phyloP scores from a whole-genome alignment of 2,113 vertebrate genomes.

The Ammospiza nelsoni region DNA sequence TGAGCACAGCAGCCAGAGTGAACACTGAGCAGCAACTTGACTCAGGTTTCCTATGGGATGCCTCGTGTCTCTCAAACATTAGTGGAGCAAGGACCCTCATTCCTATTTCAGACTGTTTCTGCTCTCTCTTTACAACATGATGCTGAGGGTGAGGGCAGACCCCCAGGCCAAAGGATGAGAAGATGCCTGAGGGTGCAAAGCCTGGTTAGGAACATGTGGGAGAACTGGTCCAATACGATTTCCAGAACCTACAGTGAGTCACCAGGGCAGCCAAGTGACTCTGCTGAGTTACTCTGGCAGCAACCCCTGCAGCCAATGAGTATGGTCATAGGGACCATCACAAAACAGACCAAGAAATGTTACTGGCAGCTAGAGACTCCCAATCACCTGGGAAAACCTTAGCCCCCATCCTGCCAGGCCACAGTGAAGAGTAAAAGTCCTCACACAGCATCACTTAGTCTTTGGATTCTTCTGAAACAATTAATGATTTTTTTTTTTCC shows the following conservation, averaged over 20 bases:
- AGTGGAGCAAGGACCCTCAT: fast-evolving
- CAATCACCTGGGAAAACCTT: neutral
- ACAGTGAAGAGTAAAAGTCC: neutral
- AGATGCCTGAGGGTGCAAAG: neutral
- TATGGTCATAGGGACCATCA: fast-evolving
- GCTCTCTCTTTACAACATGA: neutral
- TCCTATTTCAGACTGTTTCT: neutral
- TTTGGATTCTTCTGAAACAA: neutral
- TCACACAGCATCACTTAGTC: neutral
- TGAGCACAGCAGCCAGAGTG: neutral
- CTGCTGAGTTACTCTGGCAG: neutral
- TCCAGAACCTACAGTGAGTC: neutral
- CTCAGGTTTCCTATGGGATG: neutral
- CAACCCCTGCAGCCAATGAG: neutral
- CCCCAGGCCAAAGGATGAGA: neutral
- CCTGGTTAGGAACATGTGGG: neutral
- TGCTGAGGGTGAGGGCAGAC: neutral
- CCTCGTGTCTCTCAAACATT: neutral
- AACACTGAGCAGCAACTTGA: neutral
- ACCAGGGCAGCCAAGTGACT: neutral
- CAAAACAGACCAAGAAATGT: neutral
- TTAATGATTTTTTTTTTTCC: neutral
- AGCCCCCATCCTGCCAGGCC: neutral
- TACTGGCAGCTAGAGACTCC: neutral
- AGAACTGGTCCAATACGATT: neutral